Conservation (phyloP, 2,113 vertebrate species). For the Cynopterus brachyotis region DNA sequence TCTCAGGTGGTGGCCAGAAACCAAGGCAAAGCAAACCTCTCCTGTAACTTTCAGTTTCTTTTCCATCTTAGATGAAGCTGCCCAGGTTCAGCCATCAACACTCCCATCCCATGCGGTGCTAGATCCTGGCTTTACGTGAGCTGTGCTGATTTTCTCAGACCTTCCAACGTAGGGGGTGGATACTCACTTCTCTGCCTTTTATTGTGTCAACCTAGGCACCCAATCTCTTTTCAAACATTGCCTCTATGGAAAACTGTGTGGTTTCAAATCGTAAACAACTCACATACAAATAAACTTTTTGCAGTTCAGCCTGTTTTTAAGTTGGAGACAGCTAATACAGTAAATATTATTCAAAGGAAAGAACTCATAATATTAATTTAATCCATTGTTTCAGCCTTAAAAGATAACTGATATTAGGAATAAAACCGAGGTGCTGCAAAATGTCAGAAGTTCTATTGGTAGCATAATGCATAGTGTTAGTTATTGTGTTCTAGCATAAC, state of each 20-base stretch:
- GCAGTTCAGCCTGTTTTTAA: not conserved
- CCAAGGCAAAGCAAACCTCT: not conserved
- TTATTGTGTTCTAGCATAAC: not conserved
- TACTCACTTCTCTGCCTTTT: not conserved
- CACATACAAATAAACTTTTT: not conserved
- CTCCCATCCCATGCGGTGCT: not conserved
- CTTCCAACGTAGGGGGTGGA: not conserved
- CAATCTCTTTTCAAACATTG: not conserved
- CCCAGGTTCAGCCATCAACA: not conserved
- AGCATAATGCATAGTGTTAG: not conserved
- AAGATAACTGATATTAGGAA: not conserved
- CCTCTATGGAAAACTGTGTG: not conserved
- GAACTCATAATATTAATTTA: not conserved
- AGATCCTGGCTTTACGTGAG: not conserved
- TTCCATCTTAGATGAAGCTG: not conserved
- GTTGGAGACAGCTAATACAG: not conserved
- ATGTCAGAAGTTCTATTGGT: not conserved
- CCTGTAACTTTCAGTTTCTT: not conserved
- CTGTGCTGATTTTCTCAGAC: not conserved
- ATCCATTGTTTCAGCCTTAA: not conserved
- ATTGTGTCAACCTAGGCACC: not conserved
- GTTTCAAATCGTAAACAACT: slow-evolving; percentile 19
- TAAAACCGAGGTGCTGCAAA: not conserved
- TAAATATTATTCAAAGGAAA: not conserved
- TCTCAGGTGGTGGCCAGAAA: not conserved